Percentiles rank a stretch among this genome's conserved stretches.
Evolutionary conservation across 1,140 invertebrate species (phyloP).

Genomic region (Drosophila neocordata): DNA sequence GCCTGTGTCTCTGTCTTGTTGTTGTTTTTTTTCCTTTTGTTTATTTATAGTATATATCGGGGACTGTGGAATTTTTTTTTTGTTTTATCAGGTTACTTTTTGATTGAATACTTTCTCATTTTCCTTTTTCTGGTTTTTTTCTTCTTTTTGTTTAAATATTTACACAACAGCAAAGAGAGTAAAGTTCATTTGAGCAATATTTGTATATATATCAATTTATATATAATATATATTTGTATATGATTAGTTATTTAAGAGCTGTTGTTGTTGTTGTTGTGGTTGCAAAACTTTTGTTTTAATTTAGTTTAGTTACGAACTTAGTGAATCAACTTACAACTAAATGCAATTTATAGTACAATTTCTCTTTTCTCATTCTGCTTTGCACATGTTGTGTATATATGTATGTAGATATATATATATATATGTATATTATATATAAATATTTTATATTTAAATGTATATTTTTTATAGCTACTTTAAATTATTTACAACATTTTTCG

Average conservation of each 20-base stretch:
- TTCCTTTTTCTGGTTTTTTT: slow-evolving; percentile 29
- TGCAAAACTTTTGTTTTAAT: slow-evolving; percentile 56
- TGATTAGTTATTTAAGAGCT: slow-evolving; percentile 44
- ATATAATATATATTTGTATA: slow-evolving; percentile 14
- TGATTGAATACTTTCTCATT: slow-evolving; percentile 62
- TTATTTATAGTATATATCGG: slow-evolving; percentile 23
- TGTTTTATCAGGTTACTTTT: slow-evolving; percentile 52
- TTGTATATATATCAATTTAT: slow-evolving; percentile 21
- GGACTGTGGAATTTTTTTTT: slow-evolving; percentile 25
- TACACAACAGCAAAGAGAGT: slow-evolving; percentile 70
- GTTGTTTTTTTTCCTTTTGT: no score
- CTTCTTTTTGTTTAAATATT: slow-evolving; percentile 50
- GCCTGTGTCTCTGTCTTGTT: slow-evolving; percentile 48
- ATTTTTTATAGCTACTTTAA: slow-evolving; percentile 71
- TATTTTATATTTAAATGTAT: slow-evolving; percentile 70
- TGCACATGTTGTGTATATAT: slow-evolving; percentile 42
- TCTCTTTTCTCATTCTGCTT: slow-evolving; percentile 41
- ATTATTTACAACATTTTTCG: slow-evolving; percentile 50
- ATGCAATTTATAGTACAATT: slow-evolving; percentile 77
- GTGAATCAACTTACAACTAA: slow-evolving; percentile 57
- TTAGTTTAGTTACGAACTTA: slow-evolving; percentile 74
- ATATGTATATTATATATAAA: slow-evolving; percentile 33
- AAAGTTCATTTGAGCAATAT: slow-evolving; percentile 60
- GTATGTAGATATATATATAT: slow-evolving; percentile 43
- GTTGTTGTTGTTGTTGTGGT: slow-evolving; percentile 42